A percentile compares a stretch with the other conserved stretches of the same genome.
phyloP scores from a whole-genome alignment of 2,888 invertebrate species.

The Acanthopleura granulata region DNA sequence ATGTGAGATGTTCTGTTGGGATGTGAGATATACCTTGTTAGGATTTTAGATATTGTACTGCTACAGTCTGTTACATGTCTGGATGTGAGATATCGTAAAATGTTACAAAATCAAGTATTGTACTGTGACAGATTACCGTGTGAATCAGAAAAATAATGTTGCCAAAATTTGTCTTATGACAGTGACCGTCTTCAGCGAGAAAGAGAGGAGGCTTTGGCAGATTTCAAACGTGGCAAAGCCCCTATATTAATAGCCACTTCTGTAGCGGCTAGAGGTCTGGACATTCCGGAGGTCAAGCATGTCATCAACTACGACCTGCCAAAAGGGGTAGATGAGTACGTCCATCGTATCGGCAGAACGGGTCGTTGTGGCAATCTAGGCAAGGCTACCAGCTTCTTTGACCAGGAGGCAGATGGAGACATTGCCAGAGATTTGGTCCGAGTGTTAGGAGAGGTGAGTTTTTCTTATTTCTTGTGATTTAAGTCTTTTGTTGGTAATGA shows the following conservation, averaged over 20 bases:
- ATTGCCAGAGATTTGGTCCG: conserved; percentile 76
- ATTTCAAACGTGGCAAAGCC: conserved; percentile 84
- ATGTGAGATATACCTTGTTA: too few species aligned
- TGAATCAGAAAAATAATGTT: too few species aligned
- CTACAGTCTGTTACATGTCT: too few species aligned
- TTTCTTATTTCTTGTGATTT: too few species aligned
- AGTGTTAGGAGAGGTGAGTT: conserved; percentile 77
- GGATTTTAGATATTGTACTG: too few species aligned
- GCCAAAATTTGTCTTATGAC: conserved; percentile 26
- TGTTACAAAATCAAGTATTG: too few species aligned
- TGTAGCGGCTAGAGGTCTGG: conserved; percentile 92
- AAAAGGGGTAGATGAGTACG: conserved; percentile 98
- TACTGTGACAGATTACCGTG: too few species aligned
- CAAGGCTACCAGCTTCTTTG: conserved; percentile 64
- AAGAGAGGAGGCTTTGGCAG: conserved; percentile 80
- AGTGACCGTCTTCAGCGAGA: conserved; percentile 79
- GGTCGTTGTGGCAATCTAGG: conserved; percentile 99
- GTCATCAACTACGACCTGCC: conserved; percentile 99
- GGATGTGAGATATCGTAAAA: too few species aligned
- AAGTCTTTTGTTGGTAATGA: too few species aligned
- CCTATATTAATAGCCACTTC: conserved; percentile 93
- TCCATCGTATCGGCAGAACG: conserved; percentile 97
- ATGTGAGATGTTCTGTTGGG: too few species aligned
- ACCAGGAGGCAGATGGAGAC: conserved; percentile 74
- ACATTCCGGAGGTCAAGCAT: conserved; percentile 93